Percentiles rank a stretch among this genome's conserved stretches.
These are phyloP conservation scores for Spongilla lacustris DNA, from an alignment of 37 sponge, comb jelly and placozoan genomes.

Conservation along the genomic window DNA sequence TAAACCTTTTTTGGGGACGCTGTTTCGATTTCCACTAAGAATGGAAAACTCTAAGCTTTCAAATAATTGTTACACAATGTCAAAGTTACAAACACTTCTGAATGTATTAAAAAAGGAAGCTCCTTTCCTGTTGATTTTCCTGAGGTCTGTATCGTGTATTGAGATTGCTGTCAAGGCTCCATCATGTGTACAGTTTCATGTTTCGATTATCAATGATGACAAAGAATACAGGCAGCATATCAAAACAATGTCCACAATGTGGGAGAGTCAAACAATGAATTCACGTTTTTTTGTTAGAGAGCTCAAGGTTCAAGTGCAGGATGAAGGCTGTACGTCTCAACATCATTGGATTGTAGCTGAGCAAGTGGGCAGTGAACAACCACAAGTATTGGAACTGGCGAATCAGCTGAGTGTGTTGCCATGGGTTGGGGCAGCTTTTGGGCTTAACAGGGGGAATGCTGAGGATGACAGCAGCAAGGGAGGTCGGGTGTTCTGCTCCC, in stretches of 20 bases:
- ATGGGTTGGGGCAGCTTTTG: constrained; percentile 43
- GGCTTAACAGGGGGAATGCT: not conserved
- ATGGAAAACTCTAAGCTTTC: constrained; percentile 8
- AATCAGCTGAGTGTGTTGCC: not conserved
- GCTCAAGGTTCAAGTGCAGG: constrained; percentile 4
- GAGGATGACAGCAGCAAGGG: not conserved
- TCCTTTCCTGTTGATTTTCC: constrained; percentile 36
- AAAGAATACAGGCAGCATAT: too few species aligned
- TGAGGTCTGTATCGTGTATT: constrained; percentile 19
- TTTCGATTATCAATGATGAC: not conserved
- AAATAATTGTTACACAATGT: not conserved
- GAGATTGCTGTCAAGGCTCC: not conserved
- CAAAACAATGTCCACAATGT: not conserved
- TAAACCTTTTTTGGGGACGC: not conserved
- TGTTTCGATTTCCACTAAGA: constrained; percentile 78
- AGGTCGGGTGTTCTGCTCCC: constrained; percentile 69
- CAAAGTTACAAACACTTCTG: constrained; percentile 8
- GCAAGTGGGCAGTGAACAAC: not conserved
- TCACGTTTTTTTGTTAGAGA: not conserved
- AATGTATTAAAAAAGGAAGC: constrained; percentile 24
- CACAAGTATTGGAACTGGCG: not conserved
- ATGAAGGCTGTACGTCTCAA: not conserved
- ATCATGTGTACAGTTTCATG: not conserved
- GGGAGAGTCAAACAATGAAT: not conserved
- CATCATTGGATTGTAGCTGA: constrained; percentile 35